These are phyloP conservation scores for Agrotis clavis DNA, from an alignment of 2,888 invertebrate species.

Conservation along the genomic window DNA sequence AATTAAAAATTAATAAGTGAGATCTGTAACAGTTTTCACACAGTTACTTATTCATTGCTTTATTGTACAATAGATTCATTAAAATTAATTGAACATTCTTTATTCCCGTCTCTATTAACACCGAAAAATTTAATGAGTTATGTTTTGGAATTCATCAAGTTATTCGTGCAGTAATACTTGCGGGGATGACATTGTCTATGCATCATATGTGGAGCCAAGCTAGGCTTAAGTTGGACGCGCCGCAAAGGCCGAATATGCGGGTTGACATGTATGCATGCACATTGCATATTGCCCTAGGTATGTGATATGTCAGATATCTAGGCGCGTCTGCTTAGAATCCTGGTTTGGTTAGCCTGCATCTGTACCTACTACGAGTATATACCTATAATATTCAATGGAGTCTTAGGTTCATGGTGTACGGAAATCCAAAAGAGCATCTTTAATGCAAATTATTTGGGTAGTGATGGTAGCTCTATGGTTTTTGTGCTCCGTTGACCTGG, in stretches of 20 bases:
- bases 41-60: constrained; percentile 43
- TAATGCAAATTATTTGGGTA: neutral
- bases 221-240: constrained; percentile 6
- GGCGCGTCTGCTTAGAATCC: constrained; percentile 21
- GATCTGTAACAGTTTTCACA: constrained; percentile 59
- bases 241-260: constrained; percentile 47
- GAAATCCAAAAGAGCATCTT: neutral
- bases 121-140: constrained; percentile 9
- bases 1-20: constrained; percentile 48
- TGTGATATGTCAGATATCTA: constrained; percentile 38
- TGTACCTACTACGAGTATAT: neutral
- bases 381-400: constrained; percentile 6
- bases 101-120: constrained; percentile 19
- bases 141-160: constrained; percentile 29
- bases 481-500: too few relatives aligned
- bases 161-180: constrained; percentile 18
- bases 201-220: constrained; percentile 19
- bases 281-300: constrained; percentile 10
- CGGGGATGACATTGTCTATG: constrained; percentile 20
- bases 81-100: constrained; percentile 51
- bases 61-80: constrained; percentile 50
- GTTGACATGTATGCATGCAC: constrained; percentile 17
- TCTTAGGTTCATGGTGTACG: neutral
- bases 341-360: constrained; percentile 10
- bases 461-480: too few relatives aligned